A percentile compares a stretch with the other conserved stretches of the same genome.
Conservation (phyloP, 2,888 invertebrate species). For the Perithous albicinctus region DNA sequence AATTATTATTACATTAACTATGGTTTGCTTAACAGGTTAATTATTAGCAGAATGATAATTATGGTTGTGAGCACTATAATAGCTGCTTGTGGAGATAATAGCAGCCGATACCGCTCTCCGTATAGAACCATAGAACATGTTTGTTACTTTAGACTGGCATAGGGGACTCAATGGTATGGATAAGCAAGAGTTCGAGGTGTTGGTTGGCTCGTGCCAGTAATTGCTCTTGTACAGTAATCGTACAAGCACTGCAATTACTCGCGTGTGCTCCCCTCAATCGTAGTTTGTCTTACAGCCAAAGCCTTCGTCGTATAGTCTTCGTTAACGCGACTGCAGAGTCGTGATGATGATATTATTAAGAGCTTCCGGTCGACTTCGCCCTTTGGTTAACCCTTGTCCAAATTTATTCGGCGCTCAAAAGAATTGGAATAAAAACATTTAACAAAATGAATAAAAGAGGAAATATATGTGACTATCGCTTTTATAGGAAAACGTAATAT, state of each 20-base stretch:
- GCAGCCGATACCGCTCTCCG: not conserved
- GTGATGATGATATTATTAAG: conserved; percentile 59
- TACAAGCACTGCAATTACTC: conserved; percentile 62
- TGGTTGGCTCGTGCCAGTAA: conserved; percentile 63
- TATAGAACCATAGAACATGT: not conserved
- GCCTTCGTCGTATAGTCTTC: not conserved
- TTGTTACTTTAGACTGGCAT: not conserved
- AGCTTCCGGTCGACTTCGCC: conserved; percentile 51
- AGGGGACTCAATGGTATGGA: conserved; percentile 49
- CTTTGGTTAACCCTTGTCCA: conserved; percentile 2
- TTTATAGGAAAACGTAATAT: no score
- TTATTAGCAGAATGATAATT: conserved; percentile 42
- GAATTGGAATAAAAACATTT: not conserved
- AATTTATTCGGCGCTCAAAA: not conserved
- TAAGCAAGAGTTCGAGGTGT: conserved; percentile 39
- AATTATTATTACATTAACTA: conserved; percentile 2
- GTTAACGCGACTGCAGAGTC: not conserved
- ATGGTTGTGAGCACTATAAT: conserved; percentile 19
- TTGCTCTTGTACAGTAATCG: conserved; percentile 58
- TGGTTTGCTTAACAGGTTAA: conserved; percentile 17
- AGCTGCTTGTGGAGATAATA: not conserved
- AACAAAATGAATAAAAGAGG: no score
- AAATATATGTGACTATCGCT: no score
- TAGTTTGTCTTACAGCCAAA: not conserved
- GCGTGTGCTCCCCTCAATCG: conserved; percentile 59